Base-by-base conservation (phyloP, 2,113 vertebrate genomes). In the Acanthisitta chloris region DNA sequence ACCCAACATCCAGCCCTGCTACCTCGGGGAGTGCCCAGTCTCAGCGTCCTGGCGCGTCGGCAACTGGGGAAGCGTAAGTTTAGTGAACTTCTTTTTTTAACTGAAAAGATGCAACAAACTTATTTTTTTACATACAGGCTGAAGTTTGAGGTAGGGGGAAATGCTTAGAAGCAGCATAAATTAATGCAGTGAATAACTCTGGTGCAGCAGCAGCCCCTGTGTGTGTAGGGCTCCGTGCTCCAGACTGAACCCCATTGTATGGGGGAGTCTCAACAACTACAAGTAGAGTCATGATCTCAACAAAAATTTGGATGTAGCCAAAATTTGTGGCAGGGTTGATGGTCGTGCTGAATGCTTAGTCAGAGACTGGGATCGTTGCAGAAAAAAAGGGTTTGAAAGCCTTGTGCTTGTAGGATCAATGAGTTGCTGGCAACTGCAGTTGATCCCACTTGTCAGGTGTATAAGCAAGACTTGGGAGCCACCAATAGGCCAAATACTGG, bases 41-140 rank as follows among this genome's bases (percentile, higher is more conserved):
- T 97, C 91, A 0, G 98, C 97, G 6, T 97, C 98, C 83, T 99
- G 99, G 99, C 99, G 99, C 54, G 98, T 98, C 7, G 98, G 99
- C 97, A 98, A 98, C 97, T 99, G 99, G 99, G 99, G 98, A 51
- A 98, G 96, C 2, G 99, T 99, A 97, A 99, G 99, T 97, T 61
- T 46, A 94, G 15, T 8, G 9, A 8, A 12, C 6, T 38, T 46
- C 23, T 1, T 7, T 45, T 62, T 62, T 40, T 36, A 72, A 24
- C 17, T 0, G 2, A 25, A 57, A 36, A 52, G 57, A 1, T 4
- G 17, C 26, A 74, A 49, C 4, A 7, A 5, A 12, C 5, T 12
- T 36, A 3, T 42, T 14, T 28, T n/a, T 42, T 55, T 23, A 31
- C 16, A 5, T 13, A 33, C 3, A 8, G 9, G 11, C 11, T 4